Evolutionary conservation across 2,113 vertebrate genomes (phyloP), one percentile per base, ranked within the genome.

Genomic region (Anser cygnoides): DNA sequence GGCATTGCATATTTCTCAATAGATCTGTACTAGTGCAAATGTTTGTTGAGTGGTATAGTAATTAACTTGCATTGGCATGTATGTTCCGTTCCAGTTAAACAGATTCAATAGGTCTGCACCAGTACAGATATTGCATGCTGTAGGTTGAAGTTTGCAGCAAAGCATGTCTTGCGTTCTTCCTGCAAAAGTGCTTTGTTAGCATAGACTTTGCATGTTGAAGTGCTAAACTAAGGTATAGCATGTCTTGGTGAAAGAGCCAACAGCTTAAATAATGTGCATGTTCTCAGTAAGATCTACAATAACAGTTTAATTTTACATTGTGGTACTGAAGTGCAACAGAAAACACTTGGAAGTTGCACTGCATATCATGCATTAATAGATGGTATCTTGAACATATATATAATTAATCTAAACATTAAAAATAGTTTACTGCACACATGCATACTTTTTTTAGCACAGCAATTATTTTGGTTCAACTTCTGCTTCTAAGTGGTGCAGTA

Each of bases 111-210:
- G 89, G 58, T 87, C 96, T 97, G 96, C 92, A 86, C 95, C 91
- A 83, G 94, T 87, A 80, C 96, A 95, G 96, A 90, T 49, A 25
- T 2, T 97, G 98, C 98, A 98, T 98, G 98, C 95, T 67, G 33
- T 59, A 96, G 89, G 92, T 67, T 58, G 70, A 78, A 89, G 87
- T 96, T 82, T 92, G 96, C 96, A 97, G 95, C 96, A 55, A 79
- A 97, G 98, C 98, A 98, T 97, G 98, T 96, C 94, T 96, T 97
- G 98, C 98, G 97, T 97, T 96, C 78, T 86, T 84, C 85, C 87
- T 89, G 92, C 93, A 84, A 58, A 72, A 95, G 86, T 87, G 96
- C 87, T 96, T 91, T 49, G 58, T 93, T 96, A 98, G 97, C 52
- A 28, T 96, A 98, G 97, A 93, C 54, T 13, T 67, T 98, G 98